Percentiles rank a stretch among this genome's conserved stretches.
Evolutionary conservation across 2,888 invertebrate species (phyloP).

Genomic region (Apomyelois bistriatella): DNA sequence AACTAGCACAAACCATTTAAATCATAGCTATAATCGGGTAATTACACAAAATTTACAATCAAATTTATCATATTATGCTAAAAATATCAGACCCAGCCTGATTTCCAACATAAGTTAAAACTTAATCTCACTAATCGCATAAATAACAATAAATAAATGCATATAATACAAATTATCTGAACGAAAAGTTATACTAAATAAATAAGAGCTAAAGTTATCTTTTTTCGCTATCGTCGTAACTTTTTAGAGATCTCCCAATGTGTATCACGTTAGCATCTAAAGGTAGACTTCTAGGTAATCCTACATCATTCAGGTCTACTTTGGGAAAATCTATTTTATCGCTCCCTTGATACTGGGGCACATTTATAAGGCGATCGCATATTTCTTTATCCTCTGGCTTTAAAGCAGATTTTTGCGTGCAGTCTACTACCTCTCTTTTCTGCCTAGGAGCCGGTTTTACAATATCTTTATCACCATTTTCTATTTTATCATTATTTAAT

Average conservation of each 20-base stretch:
- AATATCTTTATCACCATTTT: slow-evolving; percentile 19
- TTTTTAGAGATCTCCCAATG: slow-evolving; percentile 57
- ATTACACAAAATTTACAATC: not conserved
- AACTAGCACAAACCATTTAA: too few relatives aligned
- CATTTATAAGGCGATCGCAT: slow-evolving; percentile 41
- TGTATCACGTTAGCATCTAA: slow-evolving; percentile 40
- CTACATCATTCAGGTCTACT: slow-evolving; percentile 43
- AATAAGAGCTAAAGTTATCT: not conserved
- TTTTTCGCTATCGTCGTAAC: slow-evolving; percentile 35
- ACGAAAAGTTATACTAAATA: slow-evolving; percentile 2
- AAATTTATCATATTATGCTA: not conserved
- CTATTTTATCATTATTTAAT: slow-evolving; percentile 22
- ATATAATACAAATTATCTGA: not conserved
- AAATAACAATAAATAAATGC: slow-evolving; percentile 13
- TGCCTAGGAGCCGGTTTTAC: slow-evolving; percentile 33
- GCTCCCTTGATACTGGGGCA: slow-evolving; percentile 15
- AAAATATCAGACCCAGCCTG: not conserved
- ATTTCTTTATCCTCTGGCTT: slow-evolving; percentile 51
- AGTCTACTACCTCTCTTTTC: slow-evolving; percentile 60
- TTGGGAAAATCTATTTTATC: slow-evolving; percentile 33
- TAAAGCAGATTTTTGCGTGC: slow-evolving; percentile 41
- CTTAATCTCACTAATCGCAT: not conserved
- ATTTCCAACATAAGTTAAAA: not conserved
- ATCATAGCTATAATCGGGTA: not conserved
- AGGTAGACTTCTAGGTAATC: slow-evolving; percentile 42